A percentile compares a stretch with the other conserved stretches of the same genome.
phyloP scores from a whole-genome alignment of 92 coral and sea anemone species.

The Diadumene lineata region DNA sequence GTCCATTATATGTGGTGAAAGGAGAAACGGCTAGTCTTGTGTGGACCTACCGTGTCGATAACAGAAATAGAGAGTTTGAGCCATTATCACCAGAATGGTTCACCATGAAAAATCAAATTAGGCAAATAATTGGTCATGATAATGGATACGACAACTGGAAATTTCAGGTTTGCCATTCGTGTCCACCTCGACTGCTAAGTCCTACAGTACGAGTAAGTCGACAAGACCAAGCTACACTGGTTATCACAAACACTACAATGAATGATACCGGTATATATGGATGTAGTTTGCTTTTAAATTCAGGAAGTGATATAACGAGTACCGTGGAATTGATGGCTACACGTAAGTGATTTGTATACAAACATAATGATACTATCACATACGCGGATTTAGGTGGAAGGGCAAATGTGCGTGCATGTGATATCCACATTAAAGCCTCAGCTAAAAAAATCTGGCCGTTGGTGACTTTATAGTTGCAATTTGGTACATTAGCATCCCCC shows the following conservation, averaged over 20 bases:
- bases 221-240: background rate
- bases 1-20: background rate
- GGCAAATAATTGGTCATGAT: background rate
- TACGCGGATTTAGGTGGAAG: background rate
- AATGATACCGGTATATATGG: background rate
- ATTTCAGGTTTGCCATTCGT: background rate
- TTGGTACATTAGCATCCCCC: no score
- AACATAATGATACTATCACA: background rate
- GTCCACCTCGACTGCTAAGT: background rate
- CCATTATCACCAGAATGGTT: background rate
- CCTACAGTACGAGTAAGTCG: background rate
- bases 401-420: background rate
- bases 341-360: background rate
- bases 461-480: no score
- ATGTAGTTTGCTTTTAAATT: background rate
- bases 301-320: background rate
- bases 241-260: background rate
- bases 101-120: background rate
- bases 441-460: no score
- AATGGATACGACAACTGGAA: background rate
- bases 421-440: background rate
- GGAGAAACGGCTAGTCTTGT: background rate
- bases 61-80: background rate
- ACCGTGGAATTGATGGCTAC: background rate
- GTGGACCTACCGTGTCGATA: background rate